These are phyloP conservation scores for Drosophila quasianomalipes DNA, from an alignment of 2,888 invertebrate species.

Conservation along the genomic window DNA sequence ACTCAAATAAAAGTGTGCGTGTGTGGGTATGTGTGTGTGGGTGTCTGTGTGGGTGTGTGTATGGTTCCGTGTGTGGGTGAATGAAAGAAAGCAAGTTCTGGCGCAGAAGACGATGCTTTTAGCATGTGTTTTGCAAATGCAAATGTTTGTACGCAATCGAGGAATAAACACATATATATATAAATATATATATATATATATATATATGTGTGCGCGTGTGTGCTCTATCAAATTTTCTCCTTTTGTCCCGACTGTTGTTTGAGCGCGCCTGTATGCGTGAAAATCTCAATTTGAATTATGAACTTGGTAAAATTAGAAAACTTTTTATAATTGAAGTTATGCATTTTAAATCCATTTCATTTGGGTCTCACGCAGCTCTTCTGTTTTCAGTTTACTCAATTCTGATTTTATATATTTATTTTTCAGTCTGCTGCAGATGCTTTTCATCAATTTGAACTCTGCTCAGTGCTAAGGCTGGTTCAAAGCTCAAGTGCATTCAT, in stretches of 20 bases:
- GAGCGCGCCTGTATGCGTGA: conserved; percentile 46
- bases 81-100: conserved; percentile 9
- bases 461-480: not conserved
- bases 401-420: conserved; percentile 15
- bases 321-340: conserved; percentile 77
- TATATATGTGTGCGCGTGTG: not conserved
- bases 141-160: conserved; percentile 77
- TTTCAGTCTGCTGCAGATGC: conserved; percentile 6
- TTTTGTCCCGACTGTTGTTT: conserved; percentile 45
- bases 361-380: conserved; percentile 10
- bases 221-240: conserved; percentile 26
- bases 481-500: conserved; percentile 13
- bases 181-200: conserved; percentile 3
- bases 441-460: not conserved
- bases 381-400: not conserved
- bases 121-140: conserved; percentile 70
- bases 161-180: conserved; percentile 64
- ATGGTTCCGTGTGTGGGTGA: conserved; percentile 4
- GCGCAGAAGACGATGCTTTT: conserved; percentile 62
- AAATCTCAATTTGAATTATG: conserved; percentile 70
- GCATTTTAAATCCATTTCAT: conserved; percentile 64
- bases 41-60: conserved; percentile 21
- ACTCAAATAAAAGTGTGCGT: conserved; percentile 15
- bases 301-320: conserved; percentile 71
- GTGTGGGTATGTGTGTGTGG: conserved; percentile 12